phyloP scores from a whole-genome alignment of 2,888 invertebrate genomes.

The Euproctis similis region DNA sequence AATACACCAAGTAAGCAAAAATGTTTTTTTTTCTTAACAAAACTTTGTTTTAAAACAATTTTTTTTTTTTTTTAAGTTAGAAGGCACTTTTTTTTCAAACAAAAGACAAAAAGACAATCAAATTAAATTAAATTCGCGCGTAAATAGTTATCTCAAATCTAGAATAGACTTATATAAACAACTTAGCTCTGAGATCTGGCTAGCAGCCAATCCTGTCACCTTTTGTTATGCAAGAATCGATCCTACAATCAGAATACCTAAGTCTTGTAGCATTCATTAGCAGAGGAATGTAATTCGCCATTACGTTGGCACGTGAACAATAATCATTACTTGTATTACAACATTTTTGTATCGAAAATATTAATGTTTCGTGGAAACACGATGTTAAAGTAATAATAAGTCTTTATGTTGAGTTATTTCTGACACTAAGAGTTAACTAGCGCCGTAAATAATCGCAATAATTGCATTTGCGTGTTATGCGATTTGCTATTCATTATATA shows the following conservation, averaged over 20 bases:
- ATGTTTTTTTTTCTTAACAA: too few relatives aligned
- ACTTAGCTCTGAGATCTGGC: constrained; percentile 30
- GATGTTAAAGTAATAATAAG: constrained; percentile 10
- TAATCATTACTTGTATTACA: constrained; percentile 7
- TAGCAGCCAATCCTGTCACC: constrained; percentile 33
- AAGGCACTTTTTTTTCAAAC: too few relatives aligned
- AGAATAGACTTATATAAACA: too few relatives aligned
- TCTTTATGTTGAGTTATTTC: too few relatives aligned
- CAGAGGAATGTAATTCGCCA: constrained; percentile 16
- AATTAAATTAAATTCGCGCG: too few relatives aligned
- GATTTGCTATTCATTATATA: constrained; percentile 29
- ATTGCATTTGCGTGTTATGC: constrained; percentile 39
- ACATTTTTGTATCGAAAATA: constrained; percentile 9
- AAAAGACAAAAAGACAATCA: too few relatives aligned
- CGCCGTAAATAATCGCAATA: constrained; percentile 26
- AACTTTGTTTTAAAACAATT: too few relatives aligned
- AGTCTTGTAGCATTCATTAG: constrained; percentile 21
- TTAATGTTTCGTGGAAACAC: constrained; percentile 14
- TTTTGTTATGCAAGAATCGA: constrained; percentile 32
- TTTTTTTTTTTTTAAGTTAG: too few relatives aligned
- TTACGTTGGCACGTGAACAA: constrained; percentile 10
- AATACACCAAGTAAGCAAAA: too few relatives aligned
- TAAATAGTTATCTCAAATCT: too few relatives aligned
- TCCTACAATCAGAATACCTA: constrained; percentile 19
- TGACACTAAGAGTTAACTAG: too few relatives aligned